A percentile compares a stretch with the other conserved stretches of the same genome.
phyloP scores from a whole-genome alignment of 1,140 invertebrate species.

The Metaphire vulgaris region DNA sequence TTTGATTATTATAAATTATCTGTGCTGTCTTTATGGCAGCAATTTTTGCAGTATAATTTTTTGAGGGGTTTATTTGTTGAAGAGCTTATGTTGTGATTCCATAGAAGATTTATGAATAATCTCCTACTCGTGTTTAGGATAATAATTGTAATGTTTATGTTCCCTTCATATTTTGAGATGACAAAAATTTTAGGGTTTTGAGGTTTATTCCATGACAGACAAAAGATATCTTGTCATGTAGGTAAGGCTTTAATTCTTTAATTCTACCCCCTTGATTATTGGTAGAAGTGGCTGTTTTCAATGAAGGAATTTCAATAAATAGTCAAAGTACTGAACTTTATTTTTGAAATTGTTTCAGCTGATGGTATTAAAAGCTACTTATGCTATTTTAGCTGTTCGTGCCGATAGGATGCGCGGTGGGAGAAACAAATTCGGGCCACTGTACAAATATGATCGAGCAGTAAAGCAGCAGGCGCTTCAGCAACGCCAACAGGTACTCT shows the following conservation, averaged over 20 bases:
- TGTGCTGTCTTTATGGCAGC: too few species aligned
- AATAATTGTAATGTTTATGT: too few species aligned
- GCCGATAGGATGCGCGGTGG: constrained; percentile 97
- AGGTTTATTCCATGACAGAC: too few species aligned
- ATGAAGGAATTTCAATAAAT: not conserved
- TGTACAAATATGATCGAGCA: constrained; percentile 97
- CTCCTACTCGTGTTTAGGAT: too few species aligned
- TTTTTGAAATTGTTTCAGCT: not conserved
- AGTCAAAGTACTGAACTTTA: not conserved
- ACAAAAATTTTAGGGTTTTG: too few species aligned
- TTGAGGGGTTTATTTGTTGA: too few species aligned
- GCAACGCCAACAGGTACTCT: constrained; percentile 28
- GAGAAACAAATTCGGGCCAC: constrained; percentile 97
- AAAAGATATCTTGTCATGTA: too few species aligned
- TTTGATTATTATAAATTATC: too few species aligned
- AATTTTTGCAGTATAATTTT: too few species aligned
- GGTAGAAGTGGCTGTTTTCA: not conserved
- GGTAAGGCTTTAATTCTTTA: not conserved
- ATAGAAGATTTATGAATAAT: too few species aligned
- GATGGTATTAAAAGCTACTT: not conserved
- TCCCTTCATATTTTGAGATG: too few species aligned
- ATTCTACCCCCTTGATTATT: not conserved
- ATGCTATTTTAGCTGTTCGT: constrained; percentile 71
- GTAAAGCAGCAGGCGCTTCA: constrained; percentile 87
- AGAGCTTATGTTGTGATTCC: too few species aligned